Evolutionary conservation across 2,888 invertebrate species (phyloP).

Genomic region (Callyntrura guangdongensis): DNA sequence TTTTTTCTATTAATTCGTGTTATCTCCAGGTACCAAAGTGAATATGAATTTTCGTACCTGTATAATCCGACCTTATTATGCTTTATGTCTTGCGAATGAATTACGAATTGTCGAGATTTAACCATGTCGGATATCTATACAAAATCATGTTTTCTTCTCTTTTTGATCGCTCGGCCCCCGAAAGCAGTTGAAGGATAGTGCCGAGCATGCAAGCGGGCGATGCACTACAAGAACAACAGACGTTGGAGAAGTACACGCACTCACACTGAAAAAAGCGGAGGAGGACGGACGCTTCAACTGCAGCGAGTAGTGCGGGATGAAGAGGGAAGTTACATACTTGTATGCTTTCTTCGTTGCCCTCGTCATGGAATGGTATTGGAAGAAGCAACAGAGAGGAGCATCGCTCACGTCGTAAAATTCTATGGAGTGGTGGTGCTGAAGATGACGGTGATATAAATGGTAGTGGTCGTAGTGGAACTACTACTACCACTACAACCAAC

Average conservation of each 20-base stretch:
- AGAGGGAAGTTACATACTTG: slow-evolving; percentile 32
- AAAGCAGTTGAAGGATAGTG: slow-evolving; percentile 71
- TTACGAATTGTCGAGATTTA: too few relatives aligned
- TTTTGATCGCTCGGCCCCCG: slow-evolving; percentile 63
- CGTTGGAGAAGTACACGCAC: background rate
- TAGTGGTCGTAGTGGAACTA: slow-evolving; percentile 13
- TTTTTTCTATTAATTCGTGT: too few relatives aligned
- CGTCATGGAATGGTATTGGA: slow-evolving; percentile 38
- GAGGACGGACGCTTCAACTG: slow-evolving; percentile 64
- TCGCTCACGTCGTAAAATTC: slow-evolving; percentile 46
- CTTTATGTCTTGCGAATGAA: too few relatives aligned
- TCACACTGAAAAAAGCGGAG: slow-evolving; percentile 27
- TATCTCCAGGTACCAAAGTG: too few relatives aligned
- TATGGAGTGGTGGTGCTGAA: background rate
- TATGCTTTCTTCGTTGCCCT: background rate
- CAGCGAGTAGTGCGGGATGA: slow-evolving; percentile 25
- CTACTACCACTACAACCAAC: too few relatives aligned
- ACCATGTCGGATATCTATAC: too few relatives aligned
- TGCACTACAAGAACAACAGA: slow-evolving; percentile 23
- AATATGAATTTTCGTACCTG: too few relatives aligned
- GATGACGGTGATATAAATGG: background rate
- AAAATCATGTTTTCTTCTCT: background rate
- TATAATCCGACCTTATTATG: too few relatives aligned
- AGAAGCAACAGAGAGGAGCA: slow-evolving; percentile 38
- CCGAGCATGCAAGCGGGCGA: slow-evolving; percentile 50